Conservation (phyloP, 2,888 invertebrate genomes). For the Nowickia ferox region DNA sequence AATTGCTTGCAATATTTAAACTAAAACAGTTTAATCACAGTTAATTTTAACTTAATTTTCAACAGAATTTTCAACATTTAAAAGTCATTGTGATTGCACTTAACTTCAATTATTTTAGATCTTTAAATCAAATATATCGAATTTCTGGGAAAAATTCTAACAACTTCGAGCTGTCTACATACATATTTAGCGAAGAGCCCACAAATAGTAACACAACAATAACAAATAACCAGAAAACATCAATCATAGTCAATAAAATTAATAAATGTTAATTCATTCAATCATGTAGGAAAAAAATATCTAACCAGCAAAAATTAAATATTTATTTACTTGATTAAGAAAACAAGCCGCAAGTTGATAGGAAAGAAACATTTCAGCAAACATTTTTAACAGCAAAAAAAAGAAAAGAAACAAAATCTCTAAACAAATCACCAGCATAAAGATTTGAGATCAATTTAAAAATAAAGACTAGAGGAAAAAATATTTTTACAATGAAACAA, state of each 20-base stretch:
- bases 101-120: background rate
- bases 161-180: conserved; percentile 30
- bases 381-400: conserved; percentile 6
- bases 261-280: conserved; percentile 55
- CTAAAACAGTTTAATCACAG: too few species aligned
- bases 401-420: conserved; percentile 6
- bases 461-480: background rate
- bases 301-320: conserved; percentile 35
- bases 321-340: conserved; percentile 49
- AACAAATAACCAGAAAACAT: conserved; percentile 34
- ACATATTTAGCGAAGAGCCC: conserved; percentile 30
- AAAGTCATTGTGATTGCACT: conserved; percentile 6
- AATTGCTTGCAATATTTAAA: too few species aligned
- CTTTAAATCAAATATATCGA: conserved; percentile 8
- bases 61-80: background rate
- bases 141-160: conserved; percentile 45
- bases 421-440: conserved; percentile 60
- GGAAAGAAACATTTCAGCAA: conserved; percentile 49
- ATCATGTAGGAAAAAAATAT: background rate
- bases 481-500: conserved; percentile 47
- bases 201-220: background rate
- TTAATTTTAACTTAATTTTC: too few species aligned
- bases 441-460: conserved; percentile 14
- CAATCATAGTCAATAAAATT: conserved; percentile 64
- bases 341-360: conserved; percentile 59